phyloP scores from a whole-genome alignment of 2,113 vertebrate species.

The Chlorodrepanis virens region DNA sequence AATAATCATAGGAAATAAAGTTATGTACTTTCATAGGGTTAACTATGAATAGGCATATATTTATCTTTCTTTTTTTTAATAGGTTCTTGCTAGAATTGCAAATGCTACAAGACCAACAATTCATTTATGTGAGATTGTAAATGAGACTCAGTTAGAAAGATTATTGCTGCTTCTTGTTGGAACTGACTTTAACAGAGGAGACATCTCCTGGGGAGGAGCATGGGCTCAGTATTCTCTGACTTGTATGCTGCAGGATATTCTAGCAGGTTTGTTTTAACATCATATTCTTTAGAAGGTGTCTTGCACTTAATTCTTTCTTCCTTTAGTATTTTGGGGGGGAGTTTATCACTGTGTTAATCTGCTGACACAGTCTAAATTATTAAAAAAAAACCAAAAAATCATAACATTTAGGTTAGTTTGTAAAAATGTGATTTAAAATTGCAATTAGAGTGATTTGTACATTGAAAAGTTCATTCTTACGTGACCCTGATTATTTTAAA shows the following conservation, averaged over 20 bases:
- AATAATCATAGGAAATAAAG: not conserved
- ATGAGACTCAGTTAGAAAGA: slow-evolving; percentile 94
- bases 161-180: slow-evolving; percentile 93
- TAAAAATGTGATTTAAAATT: not conserved
- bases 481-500: not conserved
- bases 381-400: fast-evolving
- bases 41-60: not conserved
- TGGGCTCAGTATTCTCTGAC: slow-evolving; percentile 99
- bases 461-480: not conserved
- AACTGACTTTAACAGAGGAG: slow-evolving; percentile 96
- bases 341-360: not conserved
- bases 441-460: not conserved
- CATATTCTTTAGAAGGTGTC: not conserved
- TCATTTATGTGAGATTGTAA: slow-evolving; percentile 96
- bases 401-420: not conserved
- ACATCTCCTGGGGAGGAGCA: slow-evolving; percentile 98
- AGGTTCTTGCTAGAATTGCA: slow-evolving; percentile 96
- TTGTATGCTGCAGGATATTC: slow-evolving; percentile 98
- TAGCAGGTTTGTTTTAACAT: slow-evolving; percentile 83
- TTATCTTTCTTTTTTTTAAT: not conserved
- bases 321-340: fast-evolving
- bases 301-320: not conserved
- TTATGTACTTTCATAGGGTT: not conserved
- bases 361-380: not conserved
- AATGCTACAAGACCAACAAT: slow-evolving; percentile 96